A percentile compares a stretch with the other conserved stretches of the same genome.
These are phyloP conservation scores for Hypomesus transpacificus DNA, from an alignment of 2,113 vertebrate species.

Conservation along the genomic window DNA sequence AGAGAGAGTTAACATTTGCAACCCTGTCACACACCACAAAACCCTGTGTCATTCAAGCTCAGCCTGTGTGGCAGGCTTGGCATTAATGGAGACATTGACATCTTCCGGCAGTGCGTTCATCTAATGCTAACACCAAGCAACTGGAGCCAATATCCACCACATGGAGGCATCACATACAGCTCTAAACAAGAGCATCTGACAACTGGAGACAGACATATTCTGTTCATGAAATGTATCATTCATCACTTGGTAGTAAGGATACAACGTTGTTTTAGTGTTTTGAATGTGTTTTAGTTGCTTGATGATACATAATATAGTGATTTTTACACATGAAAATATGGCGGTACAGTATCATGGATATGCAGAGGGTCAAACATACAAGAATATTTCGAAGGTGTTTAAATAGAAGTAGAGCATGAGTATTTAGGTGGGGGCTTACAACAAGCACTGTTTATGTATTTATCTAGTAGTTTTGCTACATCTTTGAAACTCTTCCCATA, in stretches of 20 bases:
- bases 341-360: constrained; percentile 31
- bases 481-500: constrained; percentile 38
- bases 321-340: constrained; percentile 29
- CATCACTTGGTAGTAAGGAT: constrained; percentile 55
- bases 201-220: constrained; percentile 40
- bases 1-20: constrained; percentile 69
- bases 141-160: constrained; percentile 58
- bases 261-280: constrained; percentile 20
- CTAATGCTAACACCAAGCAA: constrained; percentile 71
- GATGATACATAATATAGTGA: constrained; percentile 42
- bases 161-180: constrained; percentile 53
- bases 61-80: constrained; percentile 66
- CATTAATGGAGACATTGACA: constrained; percentile 75
- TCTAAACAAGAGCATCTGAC: constrained; percentile 51
- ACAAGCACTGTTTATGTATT: constrained; percentile 66
- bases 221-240: constrained; percentile 46
- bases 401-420: constrained; percentile 52
- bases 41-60: constrained; percentile 68
- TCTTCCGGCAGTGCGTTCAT: constrained; percentile 73
- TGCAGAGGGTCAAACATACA: constrained; percentile 38
- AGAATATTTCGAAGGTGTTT: constrained; percentile 53
- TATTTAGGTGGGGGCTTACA: constrained; percentile 36
- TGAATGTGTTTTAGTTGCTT: constrained; percentile 38
- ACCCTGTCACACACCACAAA: constrained; percentile 72
- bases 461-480: constrained; percentile 47